Percentiles rank a stretch among this genome's conserved stretches.
Evolutionary conservation across 2,888 invertebrate species (phyloP).

Genomic region (Microctonus aethiopoides): DNA sequence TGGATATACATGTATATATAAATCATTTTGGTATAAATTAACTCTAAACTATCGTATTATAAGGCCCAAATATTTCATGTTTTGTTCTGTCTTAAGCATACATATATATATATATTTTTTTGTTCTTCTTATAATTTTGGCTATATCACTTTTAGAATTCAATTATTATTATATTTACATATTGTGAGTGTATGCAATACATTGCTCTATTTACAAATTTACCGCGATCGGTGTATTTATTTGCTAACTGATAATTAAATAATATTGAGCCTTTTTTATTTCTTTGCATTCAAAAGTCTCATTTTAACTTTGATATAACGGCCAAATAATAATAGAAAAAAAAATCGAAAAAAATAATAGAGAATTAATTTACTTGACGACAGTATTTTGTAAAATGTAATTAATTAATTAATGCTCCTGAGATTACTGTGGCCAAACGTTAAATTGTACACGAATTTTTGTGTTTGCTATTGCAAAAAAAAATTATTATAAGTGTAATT

Average conservation of each 20-base stretch:
- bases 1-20: background rate
- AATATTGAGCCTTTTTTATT: conserved; percentile 6
- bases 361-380: background rate
- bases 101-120: background rate
- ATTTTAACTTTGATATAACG: background rate
- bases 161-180: conserved; percentile 5
- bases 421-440: background rate
- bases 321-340: background rate
- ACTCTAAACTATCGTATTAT: background rate
- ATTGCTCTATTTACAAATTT: conserved; percentile 14
- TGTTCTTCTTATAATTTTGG: background rate
- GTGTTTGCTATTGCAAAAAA: background rate
- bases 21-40: background rate
- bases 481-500: background rate
- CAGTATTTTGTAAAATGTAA: background rate
- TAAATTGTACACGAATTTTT: background rate
- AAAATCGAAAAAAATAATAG: background rate
- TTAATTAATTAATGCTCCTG: background rate
- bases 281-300: background rate
- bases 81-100: background rate
- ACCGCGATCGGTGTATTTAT: conserved; percentile 4
- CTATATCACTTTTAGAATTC: background rate
- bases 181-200: conserved; percentile 11
- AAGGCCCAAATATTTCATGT: background rate
- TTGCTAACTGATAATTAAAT: background rate